These are phyloP conservation scores for Plagodis pulveraria DNA, from an alignment of 2,888 invertebrate species.

Conservation along the genomic window DNA sequence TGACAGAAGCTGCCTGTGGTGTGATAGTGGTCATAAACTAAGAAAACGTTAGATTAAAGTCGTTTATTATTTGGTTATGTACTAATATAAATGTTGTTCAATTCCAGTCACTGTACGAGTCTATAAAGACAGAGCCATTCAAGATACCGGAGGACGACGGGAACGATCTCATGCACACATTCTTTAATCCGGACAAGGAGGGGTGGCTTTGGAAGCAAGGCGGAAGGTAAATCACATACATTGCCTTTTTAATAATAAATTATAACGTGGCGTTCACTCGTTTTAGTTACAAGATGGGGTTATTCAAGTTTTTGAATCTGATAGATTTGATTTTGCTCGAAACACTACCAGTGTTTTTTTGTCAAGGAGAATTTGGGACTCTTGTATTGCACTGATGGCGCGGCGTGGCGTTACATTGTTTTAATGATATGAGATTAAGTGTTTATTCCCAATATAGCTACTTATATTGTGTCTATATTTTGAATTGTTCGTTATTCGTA, in stretches of 20 bases:
- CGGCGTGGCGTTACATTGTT: too few species aligned
- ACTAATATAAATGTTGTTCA: conserved; percentile 26
- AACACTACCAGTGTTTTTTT: too few species aligned
- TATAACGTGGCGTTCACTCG: too few species aligned
- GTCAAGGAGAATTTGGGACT: too few species aligned
- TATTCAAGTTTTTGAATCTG: background rate
- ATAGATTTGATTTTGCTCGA: too few species aligned
- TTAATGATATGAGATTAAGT: too few species aligned
- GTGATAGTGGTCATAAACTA: too few species aligned
- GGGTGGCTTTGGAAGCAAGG: conserved; percentile 99
- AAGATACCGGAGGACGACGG: conserved; percentile 99
- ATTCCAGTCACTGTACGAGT: conserved; percentile 96
- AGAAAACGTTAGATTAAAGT: background rate
- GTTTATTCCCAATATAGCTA: too few species aligned
- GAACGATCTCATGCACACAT: conserved; percentile 99
- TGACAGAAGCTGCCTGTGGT: too few species aligned
- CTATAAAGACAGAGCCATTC: conserved; percentile 99
- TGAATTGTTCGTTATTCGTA: too few species aligned
- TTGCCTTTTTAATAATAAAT: background rate
- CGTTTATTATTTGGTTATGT: background rate
- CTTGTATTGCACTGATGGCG: too few species aligned
- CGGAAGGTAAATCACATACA: conserved; percentile 84
- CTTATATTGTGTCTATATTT: too few species aligned
- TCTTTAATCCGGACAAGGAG: conserved; percentile 99
- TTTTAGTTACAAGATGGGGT: background rate